Conservation (phyloP, 2,797 vertebrate genomes). For the Sebastes reedi region DNA sequence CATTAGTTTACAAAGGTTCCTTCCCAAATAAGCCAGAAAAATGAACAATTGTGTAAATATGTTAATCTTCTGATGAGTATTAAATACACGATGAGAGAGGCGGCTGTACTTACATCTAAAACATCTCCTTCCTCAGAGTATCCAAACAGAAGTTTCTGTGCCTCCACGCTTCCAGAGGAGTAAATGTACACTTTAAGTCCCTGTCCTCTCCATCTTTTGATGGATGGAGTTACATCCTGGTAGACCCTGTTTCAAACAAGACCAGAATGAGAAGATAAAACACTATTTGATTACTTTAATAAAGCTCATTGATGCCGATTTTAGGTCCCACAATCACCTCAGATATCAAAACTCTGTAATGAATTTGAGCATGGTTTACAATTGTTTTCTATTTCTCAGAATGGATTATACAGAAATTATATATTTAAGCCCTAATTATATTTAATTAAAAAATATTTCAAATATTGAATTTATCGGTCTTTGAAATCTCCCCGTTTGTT, state of each 20-base stretch:
- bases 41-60: background rate
- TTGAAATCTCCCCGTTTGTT: background rate
- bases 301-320: rapidly evolving
- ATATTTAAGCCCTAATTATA: background rate
- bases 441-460: background rate
- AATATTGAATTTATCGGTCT: background rate
- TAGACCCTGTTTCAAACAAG: constrained; percentile 85
- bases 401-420: background rate
- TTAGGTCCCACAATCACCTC: background rate
- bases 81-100: too few relatives aligned
- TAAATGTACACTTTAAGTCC: constrained; percentile 94
- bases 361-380: background rate
- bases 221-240: constrained; percentile 91
- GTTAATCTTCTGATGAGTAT: background rate
- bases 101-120: constrained; percentile 83
- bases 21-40: background rate
- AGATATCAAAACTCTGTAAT: background rate
- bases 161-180: constrained; percentile 96
- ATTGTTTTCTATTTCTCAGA: background rate
- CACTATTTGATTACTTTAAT: background rate
- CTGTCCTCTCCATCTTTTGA: constrained; percentile 88
- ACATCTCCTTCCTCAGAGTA: constrained; percentile 94
- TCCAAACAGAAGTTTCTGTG: constrained; percentile 94
- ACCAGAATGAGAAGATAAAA: background rate
- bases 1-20: background rate